Conservation (phyloP, 2,888 invertebrate species). For the Sinohyriopsis cumingii region DNA sequence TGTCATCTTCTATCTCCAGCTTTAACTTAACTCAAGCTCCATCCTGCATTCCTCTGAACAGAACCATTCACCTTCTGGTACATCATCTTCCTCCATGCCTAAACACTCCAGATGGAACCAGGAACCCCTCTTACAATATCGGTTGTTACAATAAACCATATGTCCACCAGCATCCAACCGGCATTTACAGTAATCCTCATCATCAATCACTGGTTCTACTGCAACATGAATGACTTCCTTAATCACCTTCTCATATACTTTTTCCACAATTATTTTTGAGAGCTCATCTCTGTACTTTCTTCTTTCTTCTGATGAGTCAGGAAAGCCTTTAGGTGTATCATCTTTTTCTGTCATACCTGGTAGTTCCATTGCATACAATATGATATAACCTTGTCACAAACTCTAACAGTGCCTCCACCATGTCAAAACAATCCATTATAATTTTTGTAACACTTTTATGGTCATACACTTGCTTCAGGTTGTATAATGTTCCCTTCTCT, state of each 20-base stretch:
- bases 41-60: constrained; percentile 12
- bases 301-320: neutral
- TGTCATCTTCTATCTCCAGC: neutral
- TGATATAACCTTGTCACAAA: constrained; percentile 11
- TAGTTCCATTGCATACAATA: constrained; percentile 7
- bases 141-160: constrained; percentile 10
- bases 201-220: neutral
- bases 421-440: constrained; percentile 19
- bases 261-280: constrained; percentile 1
- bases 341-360: constrained; percentile 3
- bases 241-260: no score
- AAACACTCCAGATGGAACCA: constrained; percentile 25
- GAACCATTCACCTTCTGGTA: constrained; percentile 13
- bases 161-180: constrained; percentile 9
- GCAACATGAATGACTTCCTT: constrained; percentile 2
- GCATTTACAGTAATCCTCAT: constrained; percentile 6
- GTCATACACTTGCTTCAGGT: constrained; percentile 4
- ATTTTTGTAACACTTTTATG: constrained; percentile 8
- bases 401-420: constrained; percentile 12
- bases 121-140: constrained; percentile 3
- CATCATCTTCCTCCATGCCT: constrained; percentile 14
- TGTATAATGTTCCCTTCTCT: constrained; percentile 21
- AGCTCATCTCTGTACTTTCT: neutral
- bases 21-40: neutral
- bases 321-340: constrained; percentile 1